These are phyloP conservation scores for Spodoptera picta DNA, from an alignment of 2,888 invertebrate genomes.

Conservation along the genomic window DNA sequence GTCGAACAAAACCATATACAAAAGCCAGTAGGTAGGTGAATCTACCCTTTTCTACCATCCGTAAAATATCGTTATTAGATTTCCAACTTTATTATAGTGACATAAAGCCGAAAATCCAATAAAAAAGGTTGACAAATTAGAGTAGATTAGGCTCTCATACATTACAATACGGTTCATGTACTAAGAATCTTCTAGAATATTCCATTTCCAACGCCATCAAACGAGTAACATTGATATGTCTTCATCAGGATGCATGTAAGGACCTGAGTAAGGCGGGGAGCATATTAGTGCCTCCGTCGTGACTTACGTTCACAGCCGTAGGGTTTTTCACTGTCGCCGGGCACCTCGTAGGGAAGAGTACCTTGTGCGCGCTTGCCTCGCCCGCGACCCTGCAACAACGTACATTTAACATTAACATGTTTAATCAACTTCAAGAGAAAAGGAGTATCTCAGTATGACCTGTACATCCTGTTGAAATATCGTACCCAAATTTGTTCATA, in stretches of 20 bases:
- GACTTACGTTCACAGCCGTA: conserved; percentile 97
- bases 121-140: too few species aligned
- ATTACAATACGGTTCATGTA: neutral
- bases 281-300: conserved; percentile 77
- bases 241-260: conserved; percentile 32
- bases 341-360: conserved; percentile 89
- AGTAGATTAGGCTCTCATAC: too few species aligned
- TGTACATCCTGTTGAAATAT: too few species aligned
- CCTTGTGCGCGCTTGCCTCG: conserved; percentile 84
- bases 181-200: neutral
- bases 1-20: too few species aligned
- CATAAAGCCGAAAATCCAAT: too few species aligned
- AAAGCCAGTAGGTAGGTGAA: too few species aligned
- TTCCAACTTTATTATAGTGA: too few species aligned
- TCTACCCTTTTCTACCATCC: too few species aligned
- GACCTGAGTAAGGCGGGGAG: conserved; percentile 63
- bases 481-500: too few species aligned
- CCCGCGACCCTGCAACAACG: conserved; percentile 81
- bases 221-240: conserved; percentile 42
- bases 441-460: too few species aligned
- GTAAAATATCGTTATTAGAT: too few species aligned
- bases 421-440: neutral
- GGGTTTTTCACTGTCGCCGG: conserved; percentile 95
- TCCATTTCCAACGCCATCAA: conserved; percentile 16
- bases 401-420: neutral